phyloP scores from a whole-genome alignment of 2,888 invertebrate species.

The Hydraecia micacea region DNA sequence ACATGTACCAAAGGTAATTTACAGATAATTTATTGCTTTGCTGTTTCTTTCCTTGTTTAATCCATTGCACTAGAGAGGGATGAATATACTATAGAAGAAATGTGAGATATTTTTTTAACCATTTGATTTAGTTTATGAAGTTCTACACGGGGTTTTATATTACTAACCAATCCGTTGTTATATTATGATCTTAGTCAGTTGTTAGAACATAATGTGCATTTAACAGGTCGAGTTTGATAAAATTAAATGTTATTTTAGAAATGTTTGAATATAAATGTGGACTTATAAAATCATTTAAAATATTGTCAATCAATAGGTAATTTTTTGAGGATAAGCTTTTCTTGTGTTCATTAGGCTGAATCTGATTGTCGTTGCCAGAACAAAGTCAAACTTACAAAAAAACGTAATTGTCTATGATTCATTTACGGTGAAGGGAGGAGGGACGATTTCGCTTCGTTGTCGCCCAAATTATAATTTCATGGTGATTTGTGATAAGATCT shows the following conservation, averaged over 20 bases:
- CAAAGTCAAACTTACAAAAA: conserved; percentile 60
- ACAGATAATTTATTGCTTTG: conserved; percentile 64
- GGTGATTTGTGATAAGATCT: conserved; percentile 82
- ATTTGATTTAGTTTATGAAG: not conserved
- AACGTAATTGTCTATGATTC: conserved; percentile 81
- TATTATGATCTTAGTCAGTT: not conserved
- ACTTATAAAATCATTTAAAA: not conserved
- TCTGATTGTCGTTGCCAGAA: conserved; percentile 32
- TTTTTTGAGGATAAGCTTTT: not conserved
- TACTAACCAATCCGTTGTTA: conserved; percentile 3
- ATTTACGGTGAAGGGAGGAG: conserved; percentile 87
- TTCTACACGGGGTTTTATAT: not conserved
- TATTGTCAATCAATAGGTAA: no score
- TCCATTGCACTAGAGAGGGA: conserved; percentile 40
- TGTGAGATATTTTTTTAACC: conserved; percentile 3
- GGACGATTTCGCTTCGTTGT: conserved; percentile 89
- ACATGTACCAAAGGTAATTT: conserved; percentile 62
- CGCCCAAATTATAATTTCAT: conserved; percentile 83
- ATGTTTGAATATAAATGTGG: not conserved
- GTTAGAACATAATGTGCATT: not conserved
- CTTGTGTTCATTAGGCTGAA: conserved; percentile 43
- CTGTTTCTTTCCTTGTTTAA: conserved; percentile 49
- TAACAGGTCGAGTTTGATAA: not conserved
- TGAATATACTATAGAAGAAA: not conserved
- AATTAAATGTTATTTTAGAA: not conserved